Base-by-base conservation (phyloP, 2,888 invertebrate genomes). In the Aricia artaxerxes region DNA sequence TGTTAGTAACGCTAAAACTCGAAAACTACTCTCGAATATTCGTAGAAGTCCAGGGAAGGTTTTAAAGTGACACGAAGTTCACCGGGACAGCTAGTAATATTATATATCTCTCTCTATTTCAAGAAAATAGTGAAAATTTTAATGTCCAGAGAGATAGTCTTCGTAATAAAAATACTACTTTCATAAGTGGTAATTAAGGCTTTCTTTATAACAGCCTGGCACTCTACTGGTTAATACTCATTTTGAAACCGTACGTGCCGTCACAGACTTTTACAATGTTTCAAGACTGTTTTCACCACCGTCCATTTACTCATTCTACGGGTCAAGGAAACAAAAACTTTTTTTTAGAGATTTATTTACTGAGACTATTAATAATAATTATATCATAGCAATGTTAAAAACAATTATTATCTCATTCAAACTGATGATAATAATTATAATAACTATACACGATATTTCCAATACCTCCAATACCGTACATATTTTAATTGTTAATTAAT, bases 101-200 rank as follows among this genome's bases (percentile, higher is more conserved):
- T 53, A 53, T 11, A 9, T 9, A 6, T 53, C 53, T 13, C 53
- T 53, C 57, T 16, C 4, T 64, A 4, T 64, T 64, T 31, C 3
- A 31, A 64, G 9, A 3, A 31, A 64, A 9, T 4, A 31, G 64
- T 31, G 64, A 64, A 64, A 64, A 64, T 64, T 64, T 24, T 61
- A 61, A 64, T 64, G 31, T 64, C 64, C 24, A 64, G 31, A 64
- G 64, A 64, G 64, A 64, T 24, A 11, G 31, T 64, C 31, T 31
- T 64, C 64, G 24, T 64, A 31, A 64, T 64, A 64, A 64, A 64
- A 64, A 31, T 31, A 64, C 11, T 31, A 64, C 64, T 64, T 64
- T 64, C 64, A 24, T 64, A 64, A 31, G 64, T 11, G 31, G 64
- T 31, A 64, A 64, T 64, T 64, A 31, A 64, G 64, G 31, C 31